A percentile compares a stretch with the other conserved stretches of the same genome.
Evolutionary conservation across 1,140 invertebrate genomes (phyloP).

Genomic region (Cydia fagiglandana): DNA sequence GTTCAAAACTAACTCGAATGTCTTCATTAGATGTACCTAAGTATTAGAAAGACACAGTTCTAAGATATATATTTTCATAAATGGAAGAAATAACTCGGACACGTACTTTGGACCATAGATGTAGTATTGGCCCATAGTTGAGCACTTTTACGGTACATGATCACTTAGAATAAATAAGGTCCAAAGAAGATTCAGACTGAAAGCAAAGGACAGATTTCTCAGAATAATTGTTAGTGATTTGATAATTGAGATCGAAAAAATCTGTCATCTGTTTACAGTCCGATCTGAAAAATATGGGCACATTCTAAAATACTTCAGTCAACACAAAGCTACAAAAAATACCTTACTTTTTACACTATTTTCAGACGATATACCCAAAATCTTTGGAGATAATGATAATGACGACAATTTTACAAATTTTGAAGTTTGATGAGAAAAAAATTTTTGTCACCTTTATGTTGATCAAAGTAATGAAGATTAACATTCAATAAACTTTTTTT

Average conservation of each 20-base stretch:
- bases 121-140: too few relatives aligned
- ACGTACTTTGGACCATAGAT: too few relatives aligned
- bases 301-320: constrained; percentile 47
- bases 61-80: too few relatives aligned
- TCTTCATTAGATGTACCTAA: too few relatives aligned
- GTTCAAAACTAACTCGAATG: too few relatives aligned
- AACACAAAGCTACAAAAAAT: constrained; percentile 50
- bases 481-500: constrained; percentile 22
- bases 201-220: constrained; percentile 20
- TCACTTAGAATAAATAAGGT: constrained; percentile 42
- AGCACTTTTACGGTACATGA: constrained; percentile 36
- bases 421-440: not conserved
- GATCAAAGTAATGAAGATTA: constrained; percentile 27
- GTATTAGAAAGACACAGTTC: too few relatives aligned
- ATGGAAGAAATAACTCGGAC: too few relatives aligned
- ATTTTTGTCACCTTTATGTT: not conserved
- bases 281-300: constrained; percentile 41
- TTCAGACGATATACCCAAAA: too few relatives aligned
- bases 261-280: constrained; percentile 11
- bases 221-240: constrained; percentile 8
- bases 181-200: not conserved
- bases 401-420: too few relatives aligned
- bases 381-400: too few relatives aligned
- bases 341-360: too few relatives aligned
- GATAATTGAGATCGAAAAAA: constrained; percentile 35